Evolutionary conservation across 1,140 invertebrate genomes (phyloP).

Genomic region (Mesaphorura yosii): DNA sequence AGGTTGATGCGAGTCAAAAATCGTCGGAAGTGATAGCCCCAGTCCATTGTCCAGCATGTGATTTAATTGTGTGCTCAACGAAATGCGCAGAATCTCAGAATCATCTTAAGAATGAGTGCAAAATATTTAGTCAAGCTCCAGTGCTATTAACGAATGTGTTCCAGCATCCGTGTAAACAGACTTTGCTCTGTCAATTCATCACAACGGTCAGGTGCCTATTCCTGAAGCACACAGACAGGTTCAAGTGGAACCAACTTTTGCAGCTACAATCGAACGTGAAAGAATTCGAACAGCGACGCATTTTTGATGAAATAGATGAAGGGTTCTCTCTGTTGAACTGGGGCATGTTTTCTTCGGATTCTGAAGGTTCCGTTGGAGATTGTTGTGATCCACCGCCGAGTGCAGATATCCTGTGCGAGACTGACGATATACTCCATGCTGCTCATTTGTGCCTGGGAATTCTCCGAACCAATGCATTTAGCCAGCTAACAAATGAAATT

Average conservation of each 20-base stretch:
- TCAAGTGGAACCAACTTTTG: constrained; percentile 23
- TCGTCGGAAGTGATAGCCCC: not conserved
- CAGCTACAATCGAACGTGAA: constrained; percentile 18
- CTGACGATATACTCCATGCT: not conserved
- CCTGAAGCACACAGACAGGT: not conserved
- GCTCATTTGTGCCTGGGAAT: constrained; percentile 19
- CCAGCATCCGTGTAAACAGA: too few species aligned
- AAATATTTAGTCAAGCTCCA: constrained; percentile 14
- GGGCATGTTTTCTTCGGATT: too few species aligned
- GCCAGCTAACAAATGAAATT: constrained; percentile 1
- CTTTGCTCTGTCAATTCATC: constrained; percentile 17
- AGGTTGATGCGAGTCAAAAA: not conserved
- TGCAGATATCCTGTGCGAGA: too few species aligned
- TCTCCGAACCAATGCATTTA: constrained; percentile 26
- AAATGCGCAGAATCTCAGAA: not conserved
- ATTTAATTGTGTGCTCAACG: constrained; percentile 4
- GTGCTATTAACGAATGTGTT: too few species aligned
- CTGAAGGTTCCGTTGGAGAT: too few species aligned
- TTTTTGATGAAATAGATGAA: constrained; percentile 6
- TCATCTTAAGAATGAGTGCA: constrained; percentile 19
- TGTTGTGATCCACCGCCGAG: too few species aligned
- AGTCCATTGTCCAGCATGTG: constrained; percentile 3
- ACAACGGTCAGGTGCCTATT: constrained; percentile 13
- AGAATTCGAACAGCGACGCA: constrained; percentile 6
- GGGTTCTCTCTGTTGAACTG: constrained; percentile 10